Conservation (phyloP, 2,888 invertebrate species). For the Thelaira solivaga region DNA sequence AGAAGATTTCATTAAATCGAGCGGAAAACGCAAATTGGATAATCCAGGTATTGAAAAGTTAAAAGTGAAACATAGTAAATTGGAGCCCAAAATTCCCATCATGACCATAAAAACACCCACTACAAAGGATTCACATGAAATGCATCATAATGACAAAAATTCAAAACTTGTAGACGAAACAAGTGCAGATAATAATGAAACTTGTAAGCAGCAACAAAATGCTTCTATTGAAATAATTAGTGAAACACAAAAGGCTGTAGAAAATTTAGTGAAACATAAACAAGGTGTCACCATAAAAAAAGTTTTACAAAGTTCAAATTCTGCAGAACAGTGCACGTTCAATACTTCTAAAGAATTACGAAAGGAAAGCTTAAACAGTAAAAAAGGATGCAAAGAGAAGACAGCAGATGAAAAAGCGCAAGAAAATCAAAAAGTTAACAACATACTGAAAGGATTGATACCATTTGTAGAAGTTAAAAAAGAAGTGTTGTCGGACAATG, state of each 20-base stretch:
- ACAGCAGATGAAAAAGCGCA: constrained; percentile 28
- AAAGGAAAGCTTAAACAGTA: constrained; percentile 1
- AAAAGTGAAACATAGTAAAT: constrained; percentile 64
- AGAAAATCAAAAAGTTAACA: constrained; percentile 47
- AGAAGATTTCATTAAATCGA: constrained; percentile 55
- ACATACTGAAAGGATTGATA: constrained; percentile 66
- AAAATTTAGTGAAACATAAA: constrained; percentile 68
- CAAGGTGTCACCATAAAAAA: constrained; percentile 74
- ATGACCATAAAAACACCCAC: constrained; percentile 49
- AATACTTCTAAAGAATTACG: constrained; percentile 11
- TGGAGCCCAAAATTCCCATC: constrained; percentile 50
- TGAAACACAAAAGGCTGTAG: constrained; percentile 66
- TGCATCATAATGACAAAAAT: not conserved
- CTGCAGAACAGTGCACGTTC: not conserved
- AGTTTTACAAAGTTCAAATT: constrained; percentile 49
- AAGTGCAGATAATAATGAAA: too few species aligned
- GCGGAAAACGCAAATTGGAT: constrained; percentile 27
- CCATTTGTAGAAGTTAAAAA: constrained; percentile 73
- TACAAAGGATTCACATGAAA: not conserved
- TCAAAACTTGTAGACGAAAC: not conserved
- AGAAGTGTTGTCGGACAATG: constrained; percentile 70
- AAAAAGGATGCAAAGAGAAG: constrained; percentile 8
- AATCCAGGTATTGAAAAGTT: constrained; percentile 60
- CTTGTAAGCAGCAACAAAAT: not conserved
- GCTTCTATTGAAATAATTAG: not conserved